phyloP scores from a whole-genome alignment of 2,888 invertebrate genomes.

The Pseudoips prasinana region DNA sequence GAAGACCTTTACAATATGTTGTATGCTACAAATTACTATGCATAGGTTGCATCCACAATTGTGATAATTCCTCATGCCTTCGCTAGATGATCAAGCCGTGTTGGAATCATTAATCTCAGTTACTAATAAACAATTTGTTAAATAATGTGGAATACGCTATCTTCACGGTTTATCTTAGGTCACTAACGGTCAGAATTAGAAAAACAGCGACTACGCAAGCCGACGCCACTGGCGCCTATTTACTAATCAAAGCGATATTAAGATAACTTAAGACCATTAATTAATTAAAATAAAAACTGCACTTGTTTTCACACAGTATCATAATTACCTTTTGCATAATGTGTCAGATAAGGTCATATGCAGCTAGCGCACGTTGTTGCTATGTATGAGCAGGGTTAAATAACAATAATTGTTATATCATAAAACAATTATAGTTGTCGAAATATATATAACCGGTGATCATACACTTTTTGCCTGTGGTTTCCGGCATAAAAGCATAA shows the following conservation, averaged over 20 bases:
- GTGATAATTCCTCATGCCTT: conserved; percentile 25
- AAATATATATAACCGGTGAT: too few relatives aligned
- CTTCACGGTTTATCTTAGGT: conserved; percentile 67
- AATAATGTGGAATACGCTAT: conserved; percentile 51
- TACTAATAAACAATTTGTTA: conserved; percentile 50
- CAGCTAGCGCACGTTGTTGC: conserved; percentile 8
- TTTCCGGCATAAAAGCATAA: too few relatives aligned
- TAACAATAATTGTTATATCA: too few relatives aligned
- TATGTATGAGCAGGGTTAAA: too few relatives aligned
- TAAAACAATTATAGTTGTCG: too few relatives aligned
- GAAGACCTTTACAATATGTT: too few relatives aligned
- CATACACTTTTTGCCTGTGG: too few relatives aligned
- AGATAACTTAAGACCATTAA: conserved; percentile 29
- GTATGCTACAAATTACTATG: too few relatives aligned
- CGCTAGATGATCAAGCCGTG: conserved; percentile 50
- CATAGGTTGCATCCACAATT: too few relatives aligned
- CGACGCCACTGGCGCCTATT: conserved; percentile 59
- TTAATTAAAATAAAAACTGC: conserved; percentile 41
- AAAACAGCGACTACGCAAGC: conserved; percentile 50
- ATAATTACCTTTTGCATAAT: conserved; percentile 2
- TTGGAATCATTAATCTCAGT: conserved; percentile 29
- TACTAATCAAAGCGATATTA: conserved; percentile 31
- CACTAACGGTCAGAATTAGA: conserved; percentile 60
- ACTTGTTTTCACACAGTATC: conserved; percentile 17
- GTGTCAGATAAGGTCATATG: conserved; percentile 9